phyloP scores from a whole-genome alignment of 92 coral and sea anemone species.

The Zoanthus solanderi region DNA sequence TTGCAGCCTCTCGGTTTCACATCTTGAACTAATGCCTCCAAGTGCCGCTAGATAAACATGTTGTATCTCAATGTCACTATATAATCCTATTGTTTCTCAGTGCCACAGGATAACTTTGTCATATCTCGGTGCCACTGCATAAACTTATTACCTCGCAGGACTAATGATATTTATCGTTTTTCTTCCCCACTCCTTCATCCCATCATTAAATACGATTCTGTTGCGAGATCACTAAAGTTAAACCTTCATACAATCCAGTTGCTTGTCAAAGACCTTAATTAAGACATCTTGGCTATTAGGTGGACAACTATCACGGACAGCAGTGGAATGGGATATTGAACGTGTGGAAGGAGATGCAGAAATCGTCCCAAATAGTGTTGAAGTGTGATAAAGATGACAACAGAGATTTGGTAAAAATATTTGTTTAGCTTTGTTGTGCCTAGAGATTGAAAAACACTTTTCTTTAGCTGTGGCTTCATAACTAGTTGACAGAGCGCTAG shows the following conservation, averaged over 20 bases:
- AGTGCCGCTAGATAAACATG: too few species aligned
- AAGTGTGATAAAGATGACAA: slow-evolving; percentile 47
- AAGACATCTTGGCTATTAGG: slow-evolving; percentile 30
- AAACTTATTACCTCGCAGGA: too few species aligned
- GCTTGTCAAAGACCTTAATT: neutral
- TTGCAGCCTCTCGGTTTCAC: too few species aligned
- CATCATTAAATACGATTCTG: neutral
- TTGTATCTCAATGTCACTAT: too few species aligned
- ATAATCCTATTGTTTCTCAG: too few species aligned
- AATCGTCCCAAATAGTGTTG: slow-evolving; percentile 62
- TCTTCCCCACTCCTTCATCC: neutral
- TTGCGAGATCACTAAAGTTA: neutral
- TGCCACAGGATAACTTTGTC: too few species aligned
- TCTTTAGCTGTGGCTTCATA: too few species aligned
- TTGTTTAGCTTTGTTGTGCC: neutral
- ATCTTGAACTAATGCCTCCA: too few species aligned
- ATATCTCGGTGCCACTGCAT: too few species aligned
- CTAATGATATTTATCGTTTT: too few species aligned
- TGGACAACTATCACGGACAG: slow-evolving; percentile 64
- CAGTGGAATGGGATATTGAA: slow-evolving; percentile 72
- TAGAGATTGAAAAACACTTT: too few species aligned
- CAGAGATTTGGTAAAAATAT: slow-evolving; percentile 59
- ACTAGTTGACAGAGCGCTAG: too few species aligned
- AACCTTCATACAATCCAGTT: neutral
- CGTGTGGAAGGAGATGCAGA: slow-evolving; percentile 58